phyloP scores from a whole-genome alignment of 2,888 invertebrate species.

The Oscheius sp. region DNA sequence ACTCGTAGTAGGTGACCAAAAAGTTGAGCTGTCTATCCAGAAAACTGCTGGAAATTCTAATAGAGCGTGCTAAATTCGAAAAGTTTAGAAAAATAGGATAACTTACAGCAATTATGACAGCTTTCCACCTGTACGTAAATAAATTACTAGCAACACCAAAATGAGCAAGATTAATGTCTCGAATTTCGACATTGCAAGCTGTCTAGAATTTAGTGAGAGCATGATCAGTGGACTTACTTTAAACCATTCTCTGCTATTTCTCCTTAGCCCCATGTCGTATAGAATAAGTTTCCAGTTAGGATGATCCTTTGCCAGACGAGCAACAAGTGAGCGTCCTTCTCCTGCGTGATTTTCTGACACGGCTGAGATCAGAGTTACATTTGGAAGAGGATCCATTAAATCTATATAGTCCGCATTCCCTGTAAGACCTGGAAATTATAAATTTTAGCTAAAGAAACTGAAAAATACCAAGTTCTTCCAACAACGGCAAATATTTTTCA shows the following conservation, averaged over 20 bases:
- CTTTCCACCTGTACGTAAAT: not conserved
- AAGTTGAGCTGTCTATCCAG: not conserved
- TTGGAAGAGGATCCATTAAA: constrained; percentile 3
- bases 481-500: not conserved
- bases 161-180: constrained; percentile 2
- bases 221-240: not conserved
- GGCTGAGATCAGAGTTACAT: not conserved
- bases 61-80: not conserved
- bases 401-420: not conserved
- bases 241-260: not conserved
- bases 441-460: too few species aligned
- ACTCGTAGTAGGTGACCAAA: not conserved
- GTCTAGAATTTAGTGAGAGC: not conserved
- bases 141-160: not conserved
- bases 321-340: not conserved
- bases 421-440: not conserved
- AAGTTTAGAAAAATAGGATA: not conserved
- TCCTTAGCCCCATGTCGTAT: constrained; percentile 19
- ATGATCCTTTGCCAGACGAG: not conserved
- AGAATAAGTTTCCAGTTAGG: not conserved
- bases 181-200: constrained; percentile 12
- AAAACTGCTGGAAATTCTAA: not conserved
- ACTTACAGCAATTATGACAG: not conserved
- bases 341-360: constrained; percentile 16
- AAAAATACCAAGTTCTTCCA: not conserved